Conservation (phyloP, 2,797 vertebrate genomes). For the Perodicticus potto region DNA sequence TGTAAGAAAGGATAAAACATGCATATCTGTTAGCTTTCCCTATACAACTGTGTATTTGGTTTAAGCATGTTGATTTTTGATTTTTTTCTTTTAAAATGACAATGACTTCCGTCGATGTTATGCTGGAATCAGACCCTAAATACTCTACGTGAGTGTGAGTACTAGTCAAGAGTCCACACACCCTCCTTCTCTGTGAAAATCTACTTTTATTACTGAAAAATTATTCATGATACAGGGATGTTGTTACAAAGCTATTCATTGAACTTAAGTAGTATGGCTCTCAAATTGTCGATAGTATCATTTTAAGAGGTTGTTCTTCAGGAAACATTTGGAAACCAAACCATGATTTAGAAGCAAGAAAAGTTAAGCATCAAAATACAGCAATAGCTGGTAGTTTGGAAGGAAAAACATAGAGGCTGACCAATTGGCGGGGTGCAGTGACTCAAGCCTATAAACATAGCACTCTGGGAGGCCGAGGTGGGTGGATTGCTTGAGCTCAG, state of each 20-base stretch:
- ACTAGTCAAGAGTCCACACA: background rate
- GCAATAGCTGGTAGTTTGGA: background rate
- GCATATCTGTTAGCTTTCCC: background rate
- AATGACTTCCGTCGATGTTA: background rate
- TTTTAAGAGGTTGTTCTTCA: constrained; percentile 44
- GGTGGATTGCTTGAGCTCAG: no score
- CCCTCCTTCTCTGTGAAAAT: background rate
- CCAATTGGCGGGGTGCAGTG: no score
- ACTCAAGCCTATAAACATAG: no score
- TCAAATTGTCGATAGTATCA: background rate
- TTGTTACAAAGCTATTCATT: background rate
- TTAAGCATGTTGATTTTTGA: background rate
- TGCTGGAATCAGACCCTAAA: background rate
- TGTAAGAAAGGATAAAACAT: background rate
- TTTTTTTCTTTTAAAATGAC: background rate
- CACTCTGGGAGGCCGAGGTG: no score
- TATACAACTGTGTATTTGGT: background rate
- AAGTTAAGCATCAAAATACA: constrained; percentile 3
- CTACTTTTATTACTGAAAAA: background rate
- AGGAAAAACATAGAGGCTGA: background rate
- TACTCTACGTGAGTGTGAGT: no score
- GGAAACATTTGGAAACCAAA: background rate
- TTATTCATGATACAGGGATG: background rate
- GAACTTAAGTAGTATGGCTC: background rate
- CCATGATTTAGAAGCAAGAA: constrained; percentile 44